Conservation (phyloP, 2,888 invertebrate species). For the Hirtodrosophila duncani region DNA sequence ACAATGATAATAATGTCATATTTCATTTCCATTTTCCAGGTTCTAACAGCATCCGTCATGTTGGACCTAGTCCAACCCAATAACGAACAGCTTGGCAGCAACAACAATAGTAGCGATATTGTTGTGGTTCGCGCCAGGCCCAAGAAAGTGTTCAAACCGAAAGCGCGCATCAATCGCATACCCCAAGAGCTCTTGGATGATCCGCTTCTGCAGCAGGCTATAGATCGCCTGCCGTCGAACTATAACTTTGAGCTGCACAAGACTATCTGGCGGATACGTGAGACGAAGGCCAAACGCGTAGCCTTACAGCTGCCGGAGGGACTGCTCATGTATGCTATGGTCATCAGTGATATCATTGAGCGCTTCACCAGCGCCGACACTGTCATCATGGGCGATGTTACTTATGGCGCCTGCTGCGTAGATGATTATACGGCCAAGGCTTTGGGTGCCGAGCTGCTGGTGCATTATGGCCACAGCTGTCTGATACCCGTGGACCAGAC, state of each 20-base stretch:
- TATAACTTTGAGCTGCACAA: constrained; percentile 99
- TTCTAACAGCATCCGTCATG: constrained; percentile 46
- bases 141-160: constrained; percentile 88
- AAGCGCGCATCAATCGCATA: constrained; percentile 87
- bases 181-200: constrained; percentile 89
- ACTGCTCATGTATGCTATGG: constrained; percentile 93
- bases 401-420: constrained; percentile 99
- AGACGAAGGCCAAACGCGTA: constrained; percentile 90
- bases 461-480: constrained; percentile 99
- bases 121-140: constrained; percentile 89
- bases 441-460: constrained; percentile 91
- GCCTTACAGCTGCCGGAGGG: constrained; percentile 99
- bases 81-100: constrained; percentile 22
- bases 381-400: constrained; percentile 99
- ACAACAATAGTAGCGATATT: constrained; percentile 49
- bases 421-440: constrained; percentile 97
- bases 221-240: constrained; percentile 89
- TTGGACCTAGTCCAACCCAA: constrained; percentile 69
- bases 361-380: constrained; percentile 92
- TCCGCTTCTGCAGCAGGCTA: constrained; percentile 85
- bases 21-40: constrained; percentile 4
- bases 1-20: not conserved
- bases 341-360: constrained; percentile 95
- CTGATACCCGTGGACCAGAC: constrained; percentile 93
- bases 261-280: constrained; percentile 96